Conservation (phyloP, 2,113 vertebrate species). For the Sphyrna mokarran region DNA sequence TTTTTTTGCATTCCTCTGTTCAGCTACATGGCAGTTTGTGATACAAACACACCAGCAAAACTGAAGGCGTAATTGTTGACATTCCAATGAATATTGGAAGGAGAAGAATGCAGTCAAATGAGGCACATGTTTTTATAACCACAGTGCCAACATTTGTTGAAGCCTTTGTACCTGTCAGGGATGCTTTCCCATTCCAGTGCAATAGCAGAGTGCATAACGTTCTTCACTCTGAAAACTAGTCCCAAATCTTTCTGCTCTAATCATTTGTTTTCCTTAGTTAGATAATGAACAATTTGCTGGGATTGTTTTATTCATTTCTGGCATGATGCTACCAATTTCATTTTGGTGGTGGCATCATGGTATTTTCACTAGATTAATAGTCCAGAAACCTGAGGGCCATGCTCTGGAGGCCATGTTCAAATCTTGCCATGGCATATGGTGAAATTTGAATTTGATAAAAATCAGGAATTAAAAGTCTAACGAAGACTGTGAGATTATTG, state of each 20-base stretch:
- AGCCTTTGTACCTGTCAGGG: background rate
- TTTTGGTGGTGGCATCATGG: background rate
- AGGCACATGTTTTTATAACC: background rate
- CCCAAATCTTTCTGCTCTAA: background rate
- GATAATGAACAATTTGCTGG: background rate
- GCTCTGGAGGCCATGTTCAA: too few species aligned
- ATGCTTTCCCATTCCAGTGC: background rate
- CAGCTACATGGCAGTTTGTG: background rate
- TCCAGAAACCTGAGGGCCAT: too few species aligned
- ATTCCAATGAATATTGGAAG: background rate
- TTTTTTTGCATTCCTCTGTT: conserved; percentile 23
- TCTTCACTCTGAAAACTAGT: background rate
- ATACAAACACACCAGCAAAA: background rate
- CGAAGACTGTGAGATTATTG: too few species aligned
- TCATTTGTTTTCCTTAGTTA: background rate
- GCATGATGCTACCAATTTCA: background rate
- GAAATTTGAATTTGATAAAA: too few species aligned
- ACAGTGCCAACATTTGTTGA: background rate
- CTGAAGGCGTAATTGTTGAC: background rate
- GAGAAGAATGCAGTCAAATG: background rate
- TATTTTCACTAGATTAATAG: too few species aligned
- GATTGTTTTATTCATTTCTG: background rate
- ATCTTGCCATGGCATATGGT: too few species aligned
- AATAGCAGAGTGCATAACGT: too few species aligned
- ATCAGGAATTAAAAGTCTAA: too few species aligned